Evolutionary conservation across 2,113 vertebrate species (phyloP).

Genomic region (Oriolus oriolus): DNA sequence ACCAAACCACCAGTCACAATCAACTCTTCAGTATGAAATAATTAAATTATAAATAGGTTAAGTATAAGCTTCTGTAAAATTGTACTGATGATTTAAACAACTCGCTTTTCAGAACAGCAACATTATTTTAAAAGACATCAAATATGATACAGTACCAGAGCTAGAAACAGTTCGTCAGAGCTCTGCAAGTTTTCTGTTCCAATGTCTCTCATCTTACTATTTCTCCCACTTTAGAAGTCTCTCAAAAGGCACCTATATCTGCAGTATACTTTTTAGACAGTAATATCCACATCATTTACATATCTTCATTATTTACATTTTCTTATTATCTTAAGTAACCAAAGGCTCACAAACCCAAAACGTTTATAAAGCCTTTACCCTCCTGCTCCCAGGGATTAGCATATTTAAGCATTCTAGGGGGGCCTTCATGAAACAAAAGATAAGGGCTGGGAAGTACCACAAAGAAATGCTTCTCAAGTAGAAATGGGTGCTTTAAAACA

Average conservation of each 20-base stretch:
- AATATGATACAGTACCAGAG: not conserved
- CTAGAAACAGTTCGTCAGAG: not conserved
- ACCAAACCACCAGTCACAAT: not conserved
- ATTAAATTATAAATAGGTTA: not conserved
- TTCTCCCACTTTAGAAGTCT: not conserved
- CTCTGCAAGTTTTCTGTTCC: not conserved
- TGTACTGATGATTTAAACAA: not conserved
- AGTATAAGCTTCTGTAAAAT: not conserved
- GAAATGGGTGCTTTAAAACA: constrained; percentile 7
- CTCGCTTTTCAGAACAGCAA: not conserved
- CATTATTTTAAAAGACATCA: not conserved
- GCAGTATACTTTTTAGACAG: not conserved
- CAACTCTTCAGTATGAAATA: not conserved
- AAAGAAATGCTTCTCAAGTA: constrained; percentile 12
- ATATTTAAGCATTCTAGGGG: constrained; percentile 42
- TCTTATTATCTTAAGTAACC: constrained; percentile 17
- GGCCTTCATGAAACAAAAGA: constrained; percentile 33
- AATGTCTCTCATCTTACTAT: not conserved
- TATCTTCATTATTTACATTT: constrained; percentile 21
- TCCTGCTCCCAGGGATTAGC: constrained; percentile 40
- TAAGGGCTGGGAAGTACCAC: constrained; percentile 16
- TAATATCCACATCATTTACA: not conserved
- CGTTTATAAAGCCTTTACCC: constrained; percentile 3
- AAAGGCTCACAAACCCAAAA: not conserved
- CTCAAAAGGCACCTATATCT: not conserved